Evolutionary conservation across 2,888 invertebrate species (phyloP).

Genomic region (Drosophila meridiana): DNA sequence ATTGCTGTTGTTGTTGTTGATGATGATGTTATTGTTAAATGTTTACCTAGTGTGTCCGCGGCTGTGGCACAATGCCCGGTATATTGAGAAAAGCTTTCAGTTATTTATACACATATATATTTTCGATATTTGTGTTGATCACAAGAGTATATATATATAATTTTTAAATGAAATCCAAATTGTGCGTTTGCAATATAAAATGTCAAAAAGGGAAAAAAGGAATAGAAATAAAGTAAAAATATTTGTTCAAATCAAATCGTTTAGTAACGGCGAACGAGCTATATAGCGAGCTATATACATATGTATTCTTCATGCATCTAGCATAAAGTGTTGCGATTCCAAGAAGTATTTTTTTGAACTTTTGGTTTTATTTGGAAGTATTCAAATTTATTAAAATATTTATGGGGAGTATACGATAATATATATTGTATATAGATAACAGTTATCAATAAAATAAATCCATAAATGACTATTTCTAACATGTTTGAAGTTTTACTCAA

Average conservation of each 20-base stretch:
- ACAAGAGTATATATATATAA: slow-evolving; percentile 31
- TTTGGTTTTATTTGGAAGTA: neutral
- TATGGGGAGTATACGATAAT: neutral
- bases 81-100: slow-evolving; percentile 82
- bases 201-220: slow-evolving; percentile 31
- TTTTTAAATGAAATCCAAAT: slow-evolving; percentile 41
- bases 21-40: slow-evolving; percentile 30
- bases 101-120: slow-evolving; percentile 25
- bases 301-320: slow-evolving; percentile 5
- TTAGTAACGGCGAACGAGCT: slow-evolving; percentile 26
- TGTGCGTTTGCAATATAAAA: slow-evolving; percentile 42
- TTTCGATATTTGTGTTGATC: slow-evolving; percentile 20
- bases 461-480: neutral
- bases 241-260: slow-evolving; percentile 48
- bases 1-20: slow-evolving; percentile 12
- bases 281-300: slow-evolving; percentile 11
- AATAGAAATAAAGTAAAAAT: slow-evolving; percentile 50
- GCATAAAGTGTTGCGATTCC: neutral
- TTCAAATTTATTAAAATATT: neutral
- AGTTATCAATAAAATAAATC: neutral
- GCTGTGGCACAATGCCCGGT: slow-evolving; percentile 82
- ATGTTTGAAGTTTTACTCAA: neutral
- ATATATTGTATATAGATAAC: neutral
- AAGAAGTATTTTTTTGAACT: neutral
- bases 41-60: slow-evolving; percentile 84